phyloP scores from a whole-genome alignment of 2,113 vertebrate species.

The mouse (Mus musculus) region GRCm39 chr19:23399501-23400000 shows the following conservation, averaged over 20 bases:
- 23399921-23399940: not conserved
- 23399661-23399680: not conserved
- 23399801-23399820: not conserved
- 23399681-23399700: not conserved
- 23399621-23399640: not conserved
- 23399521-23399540: not conserved
- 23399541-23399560: not conserved
- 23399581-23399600: conserved; percentile 1
- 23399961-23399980: conserved; percentile 12
- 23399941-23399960: not conserved
- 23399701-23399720: not conserved
- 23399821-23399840: not conserved
- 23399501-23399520: not conserved
- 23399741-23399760: not conserved
- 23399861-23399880: not conserved
- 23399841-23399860: not conserved
- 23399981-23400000: conserved; percentile 19
- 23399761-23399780: not conserved
- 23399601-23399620: not conserved
- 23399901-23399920: not conserved
- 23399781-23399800: no score
- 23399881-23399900: not conserved
- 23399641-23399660: not conserved
- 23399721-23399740: not conserved
- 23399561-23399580: conserved; percentile 9